These are phyloP conservation scores for Aspidiotus rigidus DNA, from an alignment of 2,888 invertebrate species.

Conservation along the genomic window DNA sequence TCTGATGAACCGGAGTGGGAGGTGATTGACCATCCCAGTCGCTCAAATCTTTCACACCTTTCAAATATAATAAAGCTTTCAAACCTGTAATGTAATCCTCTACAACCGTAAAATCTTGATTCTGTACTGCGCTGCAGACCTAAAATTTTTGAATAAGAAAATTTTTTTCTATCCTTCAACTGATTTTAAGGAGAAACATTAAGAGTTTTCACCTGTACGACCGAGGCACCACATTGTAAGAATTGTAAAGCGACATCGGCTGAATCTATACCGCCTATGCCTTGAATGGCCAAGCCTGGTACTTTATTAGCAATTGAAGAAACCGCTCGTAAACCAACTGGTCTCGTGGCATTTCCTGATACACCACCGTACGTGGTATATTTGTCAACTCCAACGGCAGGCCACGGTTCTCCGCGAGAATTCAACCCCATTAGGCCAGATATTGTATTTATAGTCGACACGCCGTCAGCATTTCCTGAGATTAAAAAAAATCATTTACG, in stretches of 20 bases:
- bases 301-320: conserved; percentile 74
- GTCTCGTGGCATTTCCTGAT: conserved; percentile 87
- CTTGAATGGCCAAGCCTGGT: conserved; percentile 85
- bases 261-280: conserved; percentile 94
- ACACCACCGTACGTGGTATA: conserved; percentile 90
- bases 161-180: not conserved
- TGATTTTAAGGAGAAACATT: not conserved
- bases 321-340: conserved; percentile 84
- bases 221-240: conserved; percentile 82
- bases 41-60: conserved; percentile 53
- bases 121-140: conserved; percentile 93
- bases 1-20: conserved; percentile 79
- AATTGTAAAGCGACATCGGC: conserved; percentile 94
- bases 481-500: conserved; percentile 21
- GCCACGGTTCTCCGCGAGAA: conserved; percentile 81
- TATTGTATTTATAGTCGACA: conserved; percentile 95
- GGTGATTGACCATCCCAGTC: conserved; percentile 94
- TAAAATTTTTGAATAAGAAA: conserved; percentile 41
- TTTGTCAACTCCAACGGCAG: conserved; percentile 53
- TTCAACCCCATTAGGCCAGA: conserved; percentile 90
- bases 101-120: conserved; percentile 95
- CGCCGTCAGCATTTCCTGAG: conserved; percentile 81
- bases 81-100: conserved; percentile 89
- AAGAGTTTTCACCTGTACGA: conserved; percentile 61
- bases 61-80: conserved; percentile 73